Evolutionary conservation across 2,797 vertebrate species (phyloP), one percentile per base, ranked within the genome.

Genomic region (Propithecus perrieri): DNA sequence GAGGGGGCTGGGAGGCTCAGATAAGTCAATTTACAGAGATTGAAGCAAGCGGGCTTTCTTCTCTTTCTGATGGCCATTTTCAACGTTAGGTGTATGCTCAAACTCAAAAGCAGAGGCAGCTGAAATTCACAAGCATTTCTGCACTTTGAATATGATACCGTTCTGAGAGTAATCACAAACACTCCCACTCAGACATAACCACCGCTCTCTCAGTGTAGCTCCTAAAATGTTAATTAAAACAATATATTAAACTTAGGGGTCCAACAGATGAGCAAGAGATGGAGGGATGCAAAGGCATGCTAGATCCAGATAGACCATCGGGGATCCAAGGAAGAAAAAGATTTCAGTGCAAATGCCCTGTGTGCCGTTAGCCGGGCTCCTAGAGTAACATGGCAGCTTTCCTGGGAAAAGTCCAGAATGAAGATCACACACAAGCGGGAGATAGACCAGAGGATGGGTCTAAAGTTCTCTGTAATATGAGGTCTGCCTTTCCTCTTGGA

Each of bases 201-300:
- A 50, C 41, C 61, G 38, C 57, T 83, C 26, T 91, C 50, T 72
- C 81, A 69, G 57, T 81, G 91, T 26, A 93, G 55, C 80, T 97
- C 50, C 67, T 89, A 85, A 88, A 85, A 92, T 75, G 46, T 79
- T 97, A 94, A 97, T 98, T 96, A 95, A 98, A 97, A 91, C 91
- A 94, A 74, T 94, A 91, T 83, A 84, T 96, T 97, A 85, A 92
- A 94, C 20, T 72, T 95, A 84, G 6, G 35, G 24, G 30, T 61
- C 43, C 38, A 86, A 69, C 57, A 55, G 89, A 63, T 48, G 59
- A 96, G 61, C 30, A 53, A 78, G 78, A 30, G 48, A 83, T n/a
- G 55, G 80, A 93, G 61, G 38, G 88, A 88, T 75, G 81, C 55
- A 75, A 85, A 94, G 55, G 4, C 53, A 72, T 87, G 76, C 76